Evolutionary conservation across 2,797 vertebrate genomes (phyloP).

Genomic region (Pangasius krempfi): DNA sequence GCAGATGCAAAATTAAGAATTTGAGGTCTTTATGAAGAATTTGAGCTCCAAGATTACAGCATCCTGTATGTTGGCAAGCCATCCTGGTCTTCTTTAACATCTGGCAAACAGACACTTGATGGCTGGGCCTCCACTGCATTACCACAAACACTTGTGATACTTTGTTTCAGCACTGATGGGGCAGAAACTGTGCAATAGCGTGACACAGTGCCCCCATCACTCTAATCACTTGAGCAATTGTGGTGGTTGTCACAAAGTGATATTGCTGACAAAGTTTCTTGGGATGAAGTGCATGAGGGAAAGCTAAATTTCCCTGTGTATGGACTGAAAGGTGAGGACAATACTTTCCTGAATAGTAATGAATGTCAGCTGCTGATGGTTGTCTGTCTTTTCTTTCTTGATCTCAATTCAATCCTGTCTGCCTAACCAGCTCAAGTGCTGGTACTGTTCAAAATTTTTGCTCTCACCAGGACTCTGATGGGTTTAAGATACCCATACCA

Average conservation of each 20-base stretch:
- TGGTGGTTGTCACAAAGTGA: not conserved
- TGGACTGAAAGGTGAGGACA: not conserved
- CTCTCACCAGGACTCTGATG: not conserved
- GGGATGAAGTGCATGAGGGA: not conserved
- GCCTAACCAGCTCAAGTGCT: not conserved
- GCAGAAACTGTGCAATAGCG: not conserved
- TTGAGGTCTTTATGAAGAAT: not conserved
- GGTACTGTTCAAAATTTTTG: not conserved
- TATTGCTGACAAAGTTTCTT: not conserved
- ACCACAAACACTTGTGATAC: not conserved
- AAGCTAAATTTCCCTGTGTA: not conserved
- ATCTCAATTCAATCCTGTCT: not conserved
- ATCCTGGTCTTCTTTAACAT: constrained; percentile 2
- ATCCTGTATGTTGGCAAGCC: not conserved
- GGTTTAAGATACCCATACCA: not conserved
- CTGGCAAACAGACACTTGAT: constrained; percentile 6
- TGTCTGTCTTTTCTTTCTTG: not conserved
- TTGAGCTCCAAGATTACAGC: constrained; percentile 1
- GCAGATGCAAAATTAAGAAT: not conserved
- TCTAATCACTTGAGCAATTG: not conserved
- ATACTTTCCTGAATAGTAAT: not conserved
- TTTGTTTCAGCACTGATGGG: not conserved
- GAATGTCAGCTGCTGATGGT: not conserved
- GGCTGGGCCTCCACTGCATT: not conserved
- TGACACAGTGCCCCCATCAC: not conserved